Percentiles rank a stretch among this genome's conserved stretches.
phyloP scores from a whole-genome alignment of 2,888 invertebrate genomes.

The Macaria liturata region DNA sequence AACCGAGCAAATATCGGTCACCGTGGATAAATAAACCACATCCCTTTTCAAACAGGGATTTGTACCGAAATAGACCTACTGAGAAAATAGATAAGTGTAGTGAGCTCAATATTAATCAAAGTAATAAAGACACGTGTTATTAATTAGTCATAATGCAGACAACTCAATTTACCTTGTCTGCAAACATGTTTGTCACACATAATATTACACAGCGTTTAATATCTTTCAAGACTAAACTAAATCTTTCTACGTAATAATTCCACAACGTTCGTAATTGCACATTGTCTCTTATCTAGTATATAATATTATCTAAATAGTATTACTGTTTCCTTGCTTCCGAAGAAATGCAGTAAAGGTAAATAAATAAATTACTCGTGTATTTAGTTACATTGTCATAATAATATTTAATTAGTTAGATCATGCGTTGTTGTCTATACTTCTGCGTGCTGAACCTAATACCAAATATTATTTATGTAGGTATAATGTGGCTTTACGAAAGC shows the following conservation, averaged over 20 bases:
- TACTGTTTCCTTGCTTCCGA: constrained; percentile 12
- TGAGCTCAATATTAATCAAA: constrained; percentile 1
- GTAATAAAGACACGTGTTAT: constrained; percentile 2
- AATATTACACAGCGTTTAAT: constrained; percentile 8
- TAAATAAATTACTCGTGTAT: not conserved
- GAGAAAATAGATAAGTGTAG: constrained; percentile 7
- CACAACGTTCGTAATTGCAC: too few species aligned
- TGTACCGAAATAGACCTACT: constrained; percentile 20
- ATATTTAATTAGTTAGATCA: constrained; percentile 7
- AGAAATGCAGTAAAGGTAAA: constrained; percentile 14
- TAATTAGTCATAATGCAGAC: constrained; percentile 11
- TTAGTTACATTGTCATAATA: not conserved
- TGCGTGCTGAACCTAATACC: too few species aligned
- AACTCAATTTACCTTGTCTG: not conserved
- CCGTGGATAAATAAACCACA: constrained; percentile 25
- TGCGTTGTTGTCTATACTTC: not conserved
- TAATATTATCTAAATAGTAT: not conserved
- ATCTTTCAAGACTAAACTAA: too few species aligned
- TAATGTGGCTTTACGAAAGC: too few species aligned
- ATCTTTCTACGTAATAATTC: too few species aligned
- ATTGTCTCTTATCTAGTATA: too few species aligned
- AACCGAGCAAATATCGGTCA: constrained; percentile 31
- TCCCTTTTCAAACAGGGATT: constrained; percentile 24
- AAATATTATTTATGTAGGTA: too few species aligned
- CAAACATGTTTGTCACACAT: constrained; percentile 10